Evolutionary conservation across 2,113 vertebrate genomes (phyloP), one percentile per base, ranked within the genome.

Genomic region (Rousettus leschenaultii): DNA sequence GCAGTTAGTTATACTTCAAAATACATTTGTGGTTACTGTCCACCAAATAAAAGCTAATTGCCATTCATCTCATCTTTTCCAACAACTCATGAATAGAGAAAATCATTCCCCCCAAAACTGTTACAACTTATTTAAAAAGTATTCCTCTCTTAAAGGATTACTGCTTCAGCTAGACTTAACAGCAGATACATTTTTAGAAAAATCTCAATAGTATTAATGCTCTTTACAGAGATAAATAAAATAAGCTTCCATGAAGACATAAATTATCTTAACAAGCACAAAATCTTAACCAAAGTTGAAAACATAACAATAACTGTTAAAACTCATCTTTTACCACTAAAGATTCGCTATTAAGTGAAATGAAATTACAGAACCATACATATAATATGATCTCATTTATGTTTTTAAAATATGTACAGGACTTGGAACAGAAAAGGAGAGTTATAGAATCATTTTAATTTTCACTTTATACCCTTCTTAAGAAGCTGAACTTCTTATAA

Each of bases 261-360:
- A 11, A 2, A 26, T 78, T 66, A 88, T 18, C 38, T 30, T 66
- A 95, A 79, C 3, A 91, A 96, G 21, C 74, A 96, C 28, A 89
- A 96, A 94, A 89, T 33, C 11, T 84, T 89, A 93, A 92, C 22
- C 40, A 48, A 90, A 38, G 48, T 93, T 63, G 94, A 87, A 12
- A 78, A 83, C 85, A 65, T 43, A 86, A 66, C 85, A 95, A 86
- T 80, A 87, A 94, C 59, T 95, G 21, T 92, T 94, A 86, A 86
- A 93, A 57, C 24, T 91, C 66, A 68, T 59, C 51, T 84, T 73
- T 89, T 83, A 66, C 35, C 45, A 92, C 1, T 26, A 4, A 87
- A 38, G 19, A 93, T 40, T 95, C 65, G 74, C 14, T 66, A 96
- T 21, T 89, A 95, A 86, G 28, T 55, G 13, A 94, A 86, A 89